These are phyloP conservation scores for Stegodyphus dumicola DNA, from an alignment of 1,140 invertebrate genomes.

Conservation along the genomic window DNA sequence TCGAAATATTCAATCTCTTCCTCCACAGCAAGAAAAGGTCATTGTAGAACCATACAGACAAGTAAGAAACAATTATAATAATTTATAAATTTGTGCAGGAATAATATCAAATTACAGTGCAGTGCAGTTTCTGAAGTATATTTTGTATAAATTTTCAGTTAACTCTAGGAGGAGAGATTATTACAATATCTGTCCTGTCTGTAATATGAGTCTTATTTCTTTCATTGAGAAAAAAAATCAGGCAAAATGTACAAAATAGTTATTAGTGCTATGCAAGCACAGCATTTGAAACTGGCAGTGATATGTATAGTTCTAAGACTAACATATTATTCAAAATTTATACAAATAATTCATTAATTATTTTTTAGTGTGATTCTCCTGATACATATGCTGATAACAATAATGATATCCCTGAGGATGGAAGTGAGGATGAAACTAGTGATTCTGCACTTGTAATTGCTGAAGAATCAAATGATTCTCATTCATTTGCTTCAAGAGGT, in stretches of 20 bases:
- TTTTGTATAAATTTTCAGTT: too few species aligned
- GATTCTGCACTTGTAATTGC: constrained; percentile 49
- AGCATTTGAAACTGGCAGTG: background rate
- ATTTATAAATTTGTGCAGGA: too few species aligned
- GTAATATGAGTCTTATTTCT: too few species aligned
- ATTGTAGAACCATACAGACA: constrained; percentile 44
- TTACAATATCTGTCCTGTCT: too few species aligned
- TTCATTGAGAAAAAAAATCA: background rate
- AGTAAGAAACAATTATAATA: background rate
- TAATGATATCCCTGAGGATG: constrained; percentile 26
- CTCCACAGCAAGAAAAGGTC: constrained; percentile 45
- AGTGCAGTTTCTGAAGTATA: too few species aligned
- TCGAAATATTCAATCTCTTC: constrained; percentile 1
- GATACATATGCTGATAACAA: constrained; percentile 29
- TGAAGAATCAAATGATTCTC: constrained; percentile 49
- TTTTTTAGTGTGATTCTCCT: constrained; percentile 25
- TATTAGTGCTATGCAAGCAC: too few species aligned
- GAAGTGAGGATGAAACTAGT: constrained; percentile 36
- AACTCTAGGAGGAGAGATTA: too few species aligned
- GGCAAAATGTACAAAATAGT: background rate
- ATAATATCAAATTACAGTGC: too few species aligned
- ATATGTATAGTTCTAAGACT: too few species aligned
- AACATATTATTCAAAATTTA: too few species aligned
- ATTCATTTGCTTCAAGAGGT: constrained; percentile 14
- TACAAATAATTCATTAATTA: background rate